Evolutionary conservation across 2,113 vertebrate genomes (phyloP), one percentile per base, ranked within the genome.

Genomic region (Patagioenas fasciata): DNA sequence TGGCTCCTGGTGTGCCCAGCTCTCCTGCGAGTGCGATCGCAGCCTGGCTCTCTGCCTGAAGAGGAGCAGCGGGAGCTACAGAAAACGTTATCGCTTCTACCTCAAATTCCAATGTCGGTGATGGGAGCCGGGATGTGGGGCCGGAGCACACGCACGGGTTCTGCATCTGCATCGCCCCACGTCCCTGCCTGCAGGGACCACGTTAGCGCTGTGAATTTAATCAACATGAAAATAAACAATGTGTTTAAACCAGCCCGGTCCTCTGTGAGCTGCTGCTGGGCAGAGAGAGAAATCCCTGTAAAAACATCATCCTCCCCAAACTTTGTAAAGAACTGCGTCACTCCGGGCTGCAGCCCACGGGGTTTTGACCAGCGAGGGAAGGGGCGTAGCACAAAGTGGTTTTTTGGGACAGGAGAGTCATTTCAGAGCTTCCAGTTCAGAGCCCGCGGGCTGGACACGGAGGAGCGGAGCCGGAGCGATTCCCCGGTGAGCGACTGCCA

Each of bases 21-120:
- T 78, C 64, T 85, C 96, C 58, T 98, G 98, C 0, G 62, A 95
- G 75, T 98, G 98, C 2, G 98, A 98, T 94, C 96, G 94, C 89
- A 91, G 60, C 50, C 8, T 98, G 71, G 96, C 73, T 2, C 66
- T 92, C 29, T 98, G 98, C 95, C 88, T 98, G 73, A 79, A 62
- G 83, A 28, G 2, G 3, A 89, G 32, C 78, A 0, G n/a, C 9
- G 0, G 32, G 15, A 96, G 66, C 85, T 98, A 97, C 96, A 23
- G 20, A 3, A 73, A 15, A 25, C 13, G 0, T 3, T 80, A 82
- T 73, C 61, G 2, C 9, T n/a, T 61, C 51, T 79, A 89, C 56
- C 19, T 7, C 83, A 69, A 53, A 1, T 0, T 0, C 3, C 0
- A 0, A 20, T 98, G 98, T 83, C 0, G 4, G 2, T 11, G 6